Percentiles rank a stretch among this genome's conserved stretches.
phyloP scores from a whole-genome alignment of 1,140 invertebrate genomes.

The Heliconius hewitsoni region DNA sequence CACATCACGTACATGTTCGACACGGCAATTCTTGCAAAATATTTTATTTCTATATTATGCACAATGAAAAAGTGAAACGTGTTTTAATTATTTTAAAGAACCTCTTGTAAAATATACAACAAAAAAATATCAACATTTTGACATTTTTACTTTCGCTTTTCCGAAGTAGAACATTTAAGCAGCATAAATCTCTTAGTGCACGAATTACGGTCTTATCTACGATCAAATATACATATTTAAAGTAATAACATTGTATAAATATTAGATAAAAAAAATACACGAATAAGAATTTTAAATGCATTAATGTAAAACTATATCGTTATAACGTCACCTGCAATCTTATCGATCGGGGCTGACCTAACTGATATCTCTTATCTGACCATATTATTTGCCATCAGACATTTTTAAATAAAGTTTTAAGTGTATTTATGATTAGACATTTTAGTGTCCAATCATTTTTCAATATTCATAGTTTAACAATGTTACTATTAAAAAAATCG shows the following conservation, averaged over 20 bases:
- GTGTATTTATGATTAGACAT: not conserved
- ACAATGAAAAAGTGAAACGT: slow-evolving; percentile 9
- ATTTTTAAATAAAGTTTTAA: not conserved
- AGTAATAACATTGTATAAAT: not conserved
- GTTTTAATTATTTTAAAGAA: not conserved
- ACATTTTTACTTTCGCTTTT: not conserved
- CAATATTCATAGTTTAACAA: not conserved
- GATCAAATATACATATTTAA: not conserved
- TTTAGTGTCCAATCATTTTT: not conserved
- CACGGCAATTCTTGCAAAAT: not conserved
- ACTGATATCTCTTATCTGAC: slow-evolving; percentile 24
- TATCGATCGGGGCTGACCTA: slow-evolving; percentile 25
- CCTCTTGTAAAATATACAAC: not conserved
- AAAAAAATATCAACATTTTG: not conserved
- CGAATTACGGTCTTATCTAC: not conserved
- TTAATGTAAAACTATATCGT: slow-evolving; percentile 7
- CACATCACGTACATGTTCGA: not conserved
- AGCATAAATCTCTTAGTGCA: not conserved
- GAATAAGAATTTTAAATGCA: not conserved
- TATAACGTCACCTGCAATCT: slow-evolving; percentile 12
- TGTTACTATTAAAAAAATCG: not conserved
- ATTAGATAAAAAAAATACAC: not conserved
- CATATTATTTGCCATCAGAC: slow-evolving; percentile 14
- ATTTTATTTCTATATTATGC: not conserved
- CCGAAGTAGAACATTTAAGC: not conserved